Conservation (phyloP, 92 coral and sea anemone species). For the Epizoanthus illoricatus region DNA sequence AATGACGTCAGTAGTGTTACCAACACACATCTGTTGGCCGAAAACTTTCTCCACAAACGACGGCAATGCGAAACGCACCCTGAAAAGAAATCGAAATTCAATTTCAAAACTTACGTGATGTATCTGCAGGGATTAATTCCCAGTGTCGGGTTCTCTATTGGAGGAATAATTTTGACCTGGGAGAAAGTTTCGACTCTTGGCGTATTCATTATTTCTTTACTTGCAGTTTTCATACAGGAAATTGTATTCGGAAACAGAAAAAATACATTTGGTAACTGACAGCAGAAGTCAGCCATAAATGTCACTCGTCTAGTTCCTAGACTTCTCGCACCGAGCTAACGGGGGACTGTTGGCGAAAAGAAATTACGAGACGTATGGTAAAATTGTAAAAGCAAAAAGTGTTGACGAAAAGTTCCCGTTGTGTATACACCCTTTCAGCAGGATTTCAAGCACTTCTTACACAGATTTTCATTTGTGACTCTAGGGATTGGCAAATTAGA, state of each 20-base stretch:
- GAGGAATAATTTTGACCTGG: constrained; percentile 88
- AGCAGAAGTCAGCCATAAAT: no score
- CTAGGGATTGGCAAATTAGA: no score
- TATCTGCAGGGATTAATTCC: constrained; percentile 85
- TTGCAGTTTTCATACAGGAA: constrained; percentile 90
- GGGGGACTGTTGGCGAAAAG: no score
- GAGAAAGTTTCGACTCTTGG: constrained; percentile 88
- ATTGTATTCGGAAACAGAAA: constrained; percentile 90
- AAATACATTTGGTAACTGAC: constrained; percentile 59
- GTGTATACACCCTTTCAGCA: no score
- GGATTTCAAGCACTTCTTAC: no score
- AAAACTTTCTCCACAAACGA: constrained; percentile 35
- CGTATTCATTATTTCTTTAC: constrained; percentile 74
- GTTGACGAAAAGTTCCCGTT: no score
- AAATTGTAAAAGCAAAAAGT: no score
- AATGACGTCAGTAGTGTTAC: not conserved
- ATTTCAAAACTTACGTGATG: constrained; percentile 88
- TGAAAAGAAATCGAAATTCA: constrained; percentile 72
- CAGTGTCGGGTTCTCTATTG: constrained; percentile 86
- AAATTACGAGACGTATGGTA: no score
- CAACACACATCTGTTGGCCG: constrained; percentile 28
- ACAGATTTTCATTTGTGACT: no score
- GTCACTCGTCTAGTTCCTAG: no score
- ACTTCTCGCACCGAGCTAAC: no score
- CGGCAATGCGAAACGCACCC: constrained; percentile 32